Evolutionary conservation across 2,888 invertebrate genomes (phyloP).

Genomic region (Calephelis perditalis): DNA sequence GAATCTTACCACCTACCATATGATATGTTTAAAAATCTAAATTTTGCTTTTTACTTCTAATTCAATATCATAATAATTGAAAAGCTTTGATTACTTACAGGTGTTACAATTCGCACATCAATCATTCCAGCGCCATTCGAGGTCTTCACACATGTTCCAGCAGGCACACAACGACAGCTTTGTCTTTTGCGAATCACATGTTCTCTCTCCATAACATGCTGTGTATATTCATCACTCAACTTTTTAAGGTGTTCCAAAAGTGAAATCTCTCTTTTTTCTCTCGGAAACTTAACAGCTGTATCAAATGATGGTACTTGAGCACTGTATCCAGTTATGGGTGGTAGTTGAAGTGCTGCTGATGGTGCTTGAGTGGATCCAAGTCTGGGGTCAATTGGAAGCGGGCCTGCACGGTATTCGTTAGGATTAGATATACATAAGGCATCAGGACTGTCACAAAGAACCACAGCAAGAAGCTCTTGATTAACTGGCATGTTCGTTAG

Average conservation of each 20-base stretch:
- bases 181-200: slow-evolving; percentile 58
- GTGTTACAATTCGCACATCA: slow-evolving; percentile 80
- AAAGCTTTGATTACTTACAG: slow-evolving; percentile 52
- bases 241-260: not conserved
- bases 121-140: slow-evolving; percentile 77
- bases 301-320: slow-evolving; percentile 51
- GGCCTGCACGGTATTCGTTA: slow-evolving; percentile 59
- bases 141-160: slow-evolving; percentile 50
- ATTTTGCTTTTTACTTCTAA: too few species aligned
- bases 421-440: slow-evolving; percentile 67
- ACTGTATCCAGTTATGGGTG: slow-evolving; percentile 51
- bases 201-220: slow-evolving; percentile 24
- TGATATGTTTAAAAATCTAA: too few species aligned
- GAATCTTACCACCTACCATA: too few species aligned
- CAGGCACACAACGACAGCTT: slow-evolving; percentile 58
- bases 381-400: slow-evolving; percentile 66
- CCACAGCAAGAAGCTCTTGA: slow-evolving; percentile 53
- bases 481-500: slow-evolving; percentile 34
- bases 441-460: slow-evolving; percentile 63
- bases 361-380: slow-evolving; percentile 60
- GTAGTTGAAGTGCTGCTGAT: slow-evolving; percentile 47
- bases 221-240: slow-evolving; percentile 1
- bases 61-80: too few species aligned
- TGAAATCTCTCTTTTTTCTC: slow-evolving; percentile 47
- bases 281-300: slow-evolving; percentile 59